These are phyloP conservation scores for Caenorhabditis angaria DNA, from an alignment of 2,888 invertebrate genomes.

Conservation along the genomic window DNA sequence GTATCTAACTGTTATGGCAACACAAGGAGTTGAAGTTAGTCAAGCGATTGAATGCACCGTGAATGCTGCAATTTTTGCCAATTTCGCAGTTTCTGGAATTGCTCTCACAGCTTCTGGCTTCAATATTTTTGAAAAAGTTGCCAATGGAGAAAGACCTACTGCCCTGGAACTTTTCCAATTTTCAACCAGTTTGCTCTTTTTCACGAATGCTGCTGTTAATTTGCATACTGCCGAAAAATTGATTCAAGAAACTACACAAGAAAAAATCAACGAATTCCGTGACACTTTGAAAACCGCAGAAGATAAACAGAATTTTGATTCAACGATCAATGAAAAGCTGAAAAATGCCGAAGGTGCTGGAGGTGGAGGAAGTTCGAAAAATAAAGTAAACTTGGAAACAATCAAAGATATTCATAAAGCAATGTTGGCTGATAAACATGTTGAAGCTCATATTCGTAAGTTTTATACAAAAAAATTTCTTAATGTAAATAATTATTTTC, in stretches of 20 bases:
- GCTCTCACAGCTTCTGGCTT: constrained; percentile 44
- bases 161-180: constrained; percentile 46
- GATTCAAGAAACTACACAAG: constrained; percentile 42
- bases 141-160: constrained; percentile 43
- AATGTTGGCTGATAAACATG: constrained; percentile 42
- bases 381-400: constrained; percentile 33
- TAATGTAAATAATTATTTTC: not conserved
- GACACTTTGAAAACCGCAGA: constrained; percentile 34
- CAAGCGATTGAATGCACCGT: constrained; percentile 41
- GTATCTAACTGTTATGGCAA: constrained; percentile 44
- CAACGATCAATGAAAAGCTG: constrained; percentile 41
- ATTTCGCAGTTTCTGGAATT: constrained; percentile 41
- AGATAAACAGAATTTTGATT: constrained; percentile 37
- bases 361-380: constrained; percentile 29
- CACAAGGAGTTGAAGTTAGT: constrained; percentile 42
- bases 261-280: constrained; percentile 37
- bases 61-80: constrained; percentile 44
- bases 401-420: constrained; percentile 45
- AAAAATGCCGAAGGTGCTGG: constrained; percentile 40
- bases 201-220: constrained; percentile 44
- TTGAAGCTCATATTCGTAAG: constrained; percentile 36
- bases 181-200: constrained; percentile 42
- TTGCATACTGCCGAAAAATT: constrained; percentile 44
- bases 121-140: constrained; percentile 48
- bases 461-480: not conserved